phyloP scores from a whole-genome alignment of 1,140 invertebrate species.

The Uloborus diversus region DNA sequence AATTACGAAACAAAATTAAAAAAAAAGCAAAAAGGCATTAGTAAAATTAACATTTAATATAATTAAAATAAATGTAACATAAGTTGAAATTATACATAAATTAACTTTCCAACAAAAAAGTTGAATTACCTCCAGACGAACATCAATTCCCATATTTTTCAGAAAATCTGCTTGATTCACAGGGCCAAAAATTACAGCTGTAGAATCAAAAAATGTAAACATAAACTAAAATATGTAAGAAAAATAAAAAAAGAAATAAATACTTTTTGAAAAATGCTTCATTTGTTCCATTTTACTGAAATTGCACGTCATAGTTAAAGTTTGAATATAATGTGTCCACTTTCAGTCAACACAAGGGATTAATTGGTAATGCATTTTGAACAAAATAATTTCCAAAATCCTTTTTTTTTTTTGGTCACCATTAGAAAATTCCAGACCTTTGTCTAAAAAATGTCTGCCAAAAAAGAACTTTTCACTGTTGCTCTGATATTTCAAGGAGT shows the following conservation, averaged over 20 bases:
- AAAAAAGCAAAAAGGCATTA: background rate
- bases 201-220: slow-evolving; percentile 51
- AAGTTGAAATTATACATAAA: background rate
- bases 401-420: too few relatives aligned
- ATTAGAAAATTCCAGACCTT: too few relatives aligned
- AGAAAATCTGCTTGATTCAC: slow-evolving; percentile 84
- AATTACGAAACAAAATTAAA: background rate
- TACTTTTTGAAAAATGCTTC: background rate
- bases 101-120: background rate
- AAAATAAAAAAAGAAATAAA: background rate
- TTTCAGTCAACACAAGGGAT: background rate
- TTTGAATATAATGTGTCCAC: background rate
- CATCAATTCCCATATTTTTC: slow-evolving; percentile 79
- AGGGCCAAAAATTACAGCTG: slow-evolving; percentile 73
- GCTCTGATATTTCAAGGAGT: too few relatives aligned
- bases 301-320: background rate
- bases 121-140: slow-evolving; percentile 72
- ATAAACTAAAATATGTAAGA: background rate
- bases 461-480: too few relatives aligned
- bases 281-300: background rate
- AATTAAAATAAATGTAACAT: background rate
- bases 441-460: too few relatives aligned
- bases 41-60: background rate
- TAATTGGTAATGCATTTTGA: background rate
- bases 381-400: background rate